Evolutionary conservation across 2,113 vertebrate species (phyloP).

Genomic region (Microcebus jonahi): DNA sequence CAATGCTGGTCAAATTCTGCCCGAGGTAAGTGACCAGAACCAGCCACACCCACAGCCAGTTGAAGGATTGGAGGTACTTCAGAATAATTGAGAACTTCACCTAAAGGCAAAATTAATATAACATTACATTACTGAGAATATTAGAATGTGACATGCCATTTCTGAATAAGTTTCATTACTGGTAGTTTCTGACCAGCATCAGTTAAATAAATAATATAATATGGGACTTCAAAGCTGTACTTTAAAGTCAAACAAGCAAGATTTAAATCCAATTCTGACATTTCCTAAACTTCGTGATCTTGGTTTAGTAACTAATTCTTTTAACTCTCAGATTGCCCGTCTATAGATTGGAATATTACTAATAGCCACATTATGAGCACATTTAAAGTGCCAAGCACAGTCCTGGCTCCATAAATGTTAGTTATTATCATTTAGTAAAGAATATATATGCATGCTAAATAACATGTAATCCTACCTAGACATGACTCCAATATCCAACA

Average conservation of each 20-base stretch:
- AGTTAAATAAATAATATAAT: not conserved
- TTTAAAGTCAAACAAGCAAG: not conserved
- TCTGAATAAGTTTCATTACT: not conserved
- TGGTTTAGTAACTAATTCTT: not conserved
- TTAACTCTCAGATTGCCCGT: not conserved
- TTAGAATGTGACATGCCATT: not conserved
- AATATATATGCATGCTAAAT: not conserved
- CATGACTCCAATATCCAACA: not conserved
- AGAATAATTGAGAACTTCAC: constrained; percentile 76
- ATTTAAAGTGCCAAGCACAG: not conserved
- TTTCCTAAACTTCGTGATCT: not conserved
- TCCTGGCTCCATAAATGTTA: not conserved
- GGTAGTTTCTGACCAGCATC: not conserved
- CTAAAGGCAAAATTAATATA: constrained; percentile 59
- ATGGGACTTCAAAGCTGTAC: not conserved
- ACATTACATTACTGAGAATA: not conserved
- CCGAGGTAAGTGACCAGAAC: constrained; percentile 70
- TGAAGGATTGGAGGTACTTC: constrained; percentile 81
- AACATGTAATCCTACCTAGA: not conserved
- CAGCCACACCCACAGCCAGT: constrained; percentile 79
- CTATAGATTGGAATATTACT: not conserved
- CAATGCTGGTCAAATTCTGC: constrained; percentile 79
- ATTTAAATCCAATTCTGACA: not conserved
- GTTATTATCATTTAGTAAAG: not conserved
- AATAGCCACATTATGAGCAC: not conserved